A percentile compares a stretch with the other conserved stretches of the same genome.
Conservation (phyloP, 2,797 vertebrate species). For the Phoxinus dragarum region DNA sequence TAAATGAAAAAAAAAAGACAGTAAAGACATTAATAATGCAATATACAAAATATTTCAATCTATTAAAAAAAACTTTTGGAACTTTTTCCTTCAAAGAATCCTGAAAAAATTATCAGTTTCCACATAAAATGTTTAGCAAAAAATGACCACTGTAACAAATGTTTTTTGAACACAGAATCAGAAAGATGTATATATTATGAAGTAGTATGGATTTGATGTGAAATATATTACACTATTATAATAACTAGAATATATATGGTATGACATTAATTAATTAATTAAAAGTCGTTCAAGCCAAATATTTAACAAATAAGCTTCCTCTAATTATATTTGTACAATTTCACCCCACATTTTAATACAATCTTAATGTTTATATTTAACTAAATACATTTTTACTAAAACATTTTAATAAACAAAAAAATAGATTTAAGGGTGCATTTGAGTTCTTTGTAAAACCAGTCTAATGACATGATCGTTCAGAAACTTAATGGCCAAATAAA, state of each 20-base stretch:
- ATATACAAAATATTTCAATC: neutral
- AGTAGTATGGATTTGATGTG: neutral
- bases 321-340: neutral
- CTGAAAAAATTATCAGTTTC: neutral
- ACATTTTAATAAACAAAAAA: too few relatives aligned
- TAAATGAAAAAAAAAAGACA: neutral
- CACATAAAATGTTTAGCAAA: neutral
- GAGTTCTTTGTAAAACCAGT: neutral
- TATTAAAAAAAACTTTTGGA: neutral
- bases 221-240: neutral
- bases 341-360: neutral
- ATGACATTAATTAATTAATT: too few relatives aligned
- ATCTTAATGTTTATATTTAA: neutral
- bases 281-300: too few relatives aligned
- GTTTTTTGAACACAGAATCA: neutral
- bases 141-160: neutral
- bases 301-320: too few relatives aligned
- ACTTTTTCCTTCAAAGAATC: neutral
- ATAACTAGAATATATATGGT: too few relatives aligned
- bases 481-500: neutral
- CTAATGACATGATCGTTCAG: neutral
- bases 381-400: neutral
- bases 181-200: neutral
- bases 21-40: neutral
- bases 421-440: neutral